Evolutionary conservation across 2,888 invertebrate species (phyloP), one percentile per base, ranked within the genome.

Genomic region (Agrochola circellaris): DNA sequence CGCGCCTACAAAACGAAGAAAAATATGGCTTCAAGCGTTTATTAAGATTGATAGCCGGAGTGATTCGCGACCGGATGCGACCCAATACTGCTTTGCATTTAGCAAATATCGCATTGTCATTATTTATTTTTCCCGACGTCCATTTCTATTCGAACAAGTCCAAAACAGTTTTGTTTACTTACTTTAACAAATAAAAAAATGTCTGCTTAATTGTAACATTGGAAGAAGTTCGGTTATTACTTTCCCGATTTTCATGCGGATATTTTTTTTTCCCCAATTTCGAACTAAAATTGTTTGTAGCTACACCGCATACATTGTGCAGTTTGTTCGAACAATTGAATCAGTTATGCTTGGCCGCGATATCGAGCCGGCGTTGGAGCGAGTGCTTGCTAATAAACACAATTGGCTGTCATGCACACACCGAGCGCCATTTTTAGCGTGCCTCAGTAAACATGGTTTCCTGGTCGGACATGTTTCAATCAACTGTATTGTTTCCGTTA

Each of bases 1-100:
- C 93, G 89, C 92, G 91, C 93, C 91, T 91, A 77, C 80, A 89
- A 89, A 91, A 91, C 91, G 92, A 93, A 93, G 93, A 94, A 95
- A 95, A 96, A 95, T 95, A 95, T 95, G 92, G 93, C 95, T 94
- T 91, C 93, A 91, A 91, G 90, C 91, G 87, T 92, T 93, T 94
- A 96, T 96, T 94, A 94, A 95, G 96, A 96, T 96, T 95, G 95
- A 96, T 96, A 91, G 91, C 81, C 80, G 64, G 75, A 86, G 83
- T 84, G 88, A 84, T 79, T 82, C 84, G 87, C 86, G 73, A 71
- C 81, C 89, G 90, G 91, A 89, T 89, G 88, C 74, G 89, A 80
- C 89, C 89, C 86, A 83, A 87, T 83, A 87, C 85, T 77, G 86
- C 75, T 90, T 88, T 86, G 89, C 88, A 89, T 91, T 89, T 85